Evolutionary conservation across 2,113 vertebrate genomes (phyloP).

Genomic region (Oxygymnocypris stewartii): DNA sequence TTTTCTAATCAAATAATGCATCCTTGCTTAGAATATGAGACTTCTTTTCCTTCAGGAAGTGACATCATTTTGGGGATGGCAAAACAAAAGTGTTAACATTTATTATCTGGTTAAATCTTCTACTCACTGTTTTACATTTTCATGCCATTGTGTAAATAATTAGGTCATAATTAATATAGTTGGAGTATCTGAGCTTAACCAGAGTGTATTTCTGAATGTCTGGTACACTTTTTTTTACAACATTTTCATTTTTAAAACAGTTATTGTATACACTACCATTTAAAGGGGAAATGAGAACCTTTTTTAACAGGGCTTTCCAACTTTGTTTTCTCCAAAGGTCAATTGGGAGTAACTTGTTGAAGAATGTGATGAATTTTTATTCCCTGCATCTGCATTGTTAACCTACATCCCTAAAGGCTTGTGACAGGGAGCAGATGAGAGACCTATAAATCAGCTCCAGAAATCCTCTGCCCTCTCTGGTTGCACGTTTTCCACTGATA

Average conservation of each 20-base stretch:
- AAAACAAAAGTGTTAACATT: too few species aligned
- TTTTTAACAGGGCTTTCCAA: not conserved
- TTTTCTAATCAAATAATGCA: not conserved
- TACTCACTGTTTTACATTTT: too few species aligned
- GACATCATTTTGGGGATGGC: too few species aligned
- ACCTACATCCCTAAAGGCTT: constrained; percentile 34
- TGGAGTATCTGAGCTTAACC: too few species aligned
- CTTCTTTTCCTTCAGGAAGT: not conserved
- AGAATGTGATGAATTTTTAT: constrained; percentile 47
- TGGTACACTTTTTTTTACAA: not conserved
- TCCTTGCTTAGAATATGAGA: not conserved
- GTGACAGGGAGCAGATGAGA: constrained; percentile 29
- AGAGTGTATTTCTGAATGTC: not conserved
- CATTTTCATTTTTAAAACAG: not conserved
- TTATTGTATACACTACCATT: not conserved
- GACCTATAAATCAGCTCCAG: constrained; percentile 27
- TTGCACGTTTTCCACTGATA: constrained; percentile 23
- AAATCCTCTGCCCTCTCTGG: constrained; percentile 12
- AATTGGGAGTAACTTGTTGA: constrained; percentile 22
- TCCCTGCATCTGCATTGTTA: constrained; percentile 19
- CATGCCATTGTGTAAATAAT: too few species aligned
- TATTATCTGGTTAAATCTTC: too few species aligned
- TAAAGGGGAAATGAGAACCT: not conserved
- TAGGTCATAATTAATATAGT: too few species aligned
- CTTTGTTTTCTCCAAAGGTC: not conserved